A percentile compares a stretch with the other conserved stretches of the same genome.
Conservation (phyloP, 2,888 invertebrate species). For the Macaria notata region DNA sequence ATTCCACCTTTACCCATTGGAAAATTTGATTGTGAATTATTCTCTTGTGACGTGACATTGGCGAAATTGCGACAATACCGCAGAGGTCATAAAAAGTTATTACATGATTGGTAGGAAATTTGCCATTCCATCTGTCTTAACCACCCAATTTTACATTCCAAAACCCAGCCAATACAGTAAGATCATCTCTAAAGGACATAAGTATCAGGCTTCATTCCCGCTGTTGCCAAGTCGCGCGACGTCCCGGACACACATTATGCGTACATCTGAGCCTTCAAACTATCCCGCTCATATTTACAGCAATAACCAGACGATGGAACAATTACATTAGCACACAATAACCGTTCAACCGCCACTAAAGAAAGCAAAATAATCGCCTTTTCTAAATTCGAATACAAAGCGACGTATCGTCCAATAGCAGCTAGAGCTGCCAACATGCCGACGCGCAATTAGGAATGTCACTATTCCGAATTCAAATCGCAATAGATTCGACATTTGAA, state of each 20-base stretch:
- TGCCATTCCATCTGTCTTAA: too few relatives aligned
- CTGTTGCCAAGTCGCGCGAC: conserved; percentile 1
- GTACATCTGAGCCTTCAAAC: conserved; percentile 23
- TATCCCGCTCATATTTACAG: conserved; percentile 58
- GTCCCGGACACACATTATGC: conserved; percentile 9
- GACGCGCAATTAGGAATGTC: conserved; percentile 71
- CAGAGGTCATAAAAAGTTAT: too few relatives aligned
- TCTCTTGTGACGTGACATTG: too few relatives aligned
- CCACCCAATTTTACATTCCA: too few relatives aligned
- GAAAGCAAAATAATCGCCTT: conserved; percentile 69
- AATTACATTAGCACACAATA: conserved; percentile 80
- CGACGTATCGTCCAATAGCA: conserved; percentile 67
- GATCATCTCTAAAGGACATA: too few relatives aligned
- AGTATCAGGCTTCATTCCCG: too few relatives aligned
- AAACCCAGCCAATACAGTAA: too few relatives aligned
- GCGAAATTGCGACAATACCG: too few relatives aligned
- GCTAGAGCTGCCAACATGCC: conserved; percentile 73
- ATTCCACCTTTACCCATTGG: too few relatives aligned
- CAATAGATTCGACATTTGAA: conserved; percentile 41
- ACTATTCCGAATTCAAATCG: conserved; percentile 71
- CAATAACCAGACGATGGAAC: conserved; percentile 66
- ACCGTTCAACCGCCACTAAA: conserved; percentile 50
- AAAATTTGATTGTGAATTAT: too few relatives aligned
- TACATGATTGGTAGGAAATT: too few relatives aligned
- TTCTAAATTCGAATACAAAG: conserved; percentile 79